A percentile compares a stretch with the other conserved stretches of the same genome.
These are phyloP conservation scores for Acanthosoma haemorrhoidale DNA, from an alignment of 2,888 invertebrate genomes.

Conservation along the genomic window DNA sequence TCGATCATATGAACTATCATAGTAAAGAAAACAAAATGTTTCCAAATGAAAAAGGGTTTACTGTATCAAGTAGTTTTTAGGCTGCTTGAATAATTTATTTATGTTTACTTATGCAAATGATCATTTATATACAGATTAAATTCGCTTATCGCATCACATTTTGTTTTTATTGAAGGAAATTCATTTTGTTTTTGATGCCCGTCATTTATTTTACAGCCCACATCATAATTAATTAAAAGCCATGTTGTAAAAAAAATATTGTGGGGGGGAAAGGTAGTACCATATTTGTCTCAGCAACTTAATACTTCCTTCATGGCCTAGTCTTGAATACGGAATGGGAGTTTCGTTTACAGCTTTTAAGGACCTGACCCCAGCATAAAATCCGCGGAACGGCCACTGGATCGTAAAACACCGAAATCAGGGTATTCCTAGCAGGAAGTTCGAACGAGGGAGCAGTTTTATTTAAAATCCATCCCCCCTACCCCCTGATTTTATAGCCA, in stretches of 20 bases:
- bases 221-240: neutral
- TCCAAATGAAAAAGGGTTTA: too few species aligned
- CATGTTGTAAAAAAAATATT: neutral
- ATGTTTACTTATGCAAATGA: too few species aligned
- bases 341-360: slow-evolving; percentile 10
- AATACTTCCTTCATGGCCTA: neutral
- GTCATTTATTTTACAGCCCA: too few species aligned
- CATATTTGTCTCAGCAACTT: neutral
- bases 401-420: slow-evolving; percentile 5
- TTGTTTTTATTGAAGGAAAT: too few species aligned
- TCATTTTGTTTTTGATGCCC: too few species aligned
- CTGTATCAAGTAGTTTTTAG: too few species aligned
- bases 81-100: too few species aligned
- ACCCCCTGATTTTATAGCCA: neutral
- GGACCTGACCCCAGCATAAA: slow-evolving; percentile 4
- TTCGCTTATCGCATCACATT: too few species aligned
- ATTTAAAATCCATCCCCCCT: neutral
- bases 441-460: neutral
- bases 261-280: neutral
- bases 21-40: too few species aligned
- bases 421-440: neutral
- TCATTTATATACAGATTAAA: too few species aligned
- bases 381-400: neutral
- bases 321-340: slow-evolving; percentile 7
- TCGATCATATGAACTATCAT: too few species aligned